A percentile compares a stretch with the other conserved stretches of the same genome.
Conservation (phyloP, 1,140 invertebrate species). For the Bemisia tabaci region DNA sequence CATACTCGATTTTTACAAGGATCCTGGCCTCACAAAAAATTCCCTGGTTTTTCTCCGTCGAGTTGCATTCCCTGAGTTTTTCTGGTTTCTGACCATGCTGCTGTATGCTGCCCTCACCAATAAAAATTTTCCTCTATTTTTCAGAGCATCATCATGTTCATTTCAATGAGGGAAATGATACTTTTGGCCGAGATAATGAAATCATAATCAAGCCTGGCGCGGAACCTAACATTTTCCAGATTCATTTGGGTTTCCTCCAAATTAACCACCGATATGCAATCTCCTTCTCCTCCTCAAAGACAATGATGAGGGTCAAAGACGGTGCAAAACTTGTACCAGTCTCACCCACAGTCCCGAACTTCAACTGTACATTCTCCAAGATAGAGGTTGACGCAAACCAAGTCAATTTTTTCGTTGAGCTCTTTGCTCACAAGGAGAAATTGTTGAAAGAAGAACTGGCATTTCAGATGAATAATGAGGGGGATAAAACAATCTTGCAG, state of each 20-base stretch:
- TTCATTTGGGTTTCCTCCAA: constrained; percentile 32
- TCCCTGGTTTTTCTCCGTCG: too few species aligned
- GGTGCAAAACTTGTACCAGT: not conserved
- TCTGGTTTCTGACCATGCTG: too few species aligned
- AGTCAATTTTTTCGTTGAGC: constrained; percentile 32
- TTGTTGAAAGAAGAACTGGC: constrained; percentile 35
- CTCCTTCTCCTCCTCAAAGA: constrained; percentile 5
- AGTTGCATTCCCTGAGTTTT: too few species aligned
- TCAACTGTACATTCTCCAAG: constrained; percentile 27
- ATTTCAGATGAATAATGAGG: constrained; percentile 31
- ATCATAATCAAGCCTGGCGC: constrained; percentile 23
- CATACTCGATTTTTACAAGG: too few species aligned
- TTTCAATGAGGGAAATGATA: constrained; percentile 26
- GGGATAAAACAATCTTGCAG: constrained; percentile 24
- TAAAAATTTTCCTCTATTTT: too few species aligned
- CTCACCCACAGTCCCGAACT: constrained; percentile 24
- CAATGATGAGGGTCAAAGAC: not conserved
- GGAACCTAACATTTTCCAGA: constrained; percentile 23
- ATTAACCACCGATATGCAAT: constrained; percentile 30
- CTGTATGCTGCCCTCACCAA: too few species aligned
- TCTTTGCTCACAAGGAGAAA: constrained; percentile 38
- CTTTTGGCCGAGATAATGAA: constrained; percentile 28
- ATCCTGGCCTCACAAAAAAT: too few species aligned
- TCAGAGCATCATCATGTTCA: constrained; percentile 29
- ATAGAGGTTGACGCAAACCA: constrained; percentile 25